Percentiles rank a stretch among this genome's conserved stretches.
Conservation (phyloP, 1,140 invertebrate genomes). For the Bathynomus jamesi region DNA sequence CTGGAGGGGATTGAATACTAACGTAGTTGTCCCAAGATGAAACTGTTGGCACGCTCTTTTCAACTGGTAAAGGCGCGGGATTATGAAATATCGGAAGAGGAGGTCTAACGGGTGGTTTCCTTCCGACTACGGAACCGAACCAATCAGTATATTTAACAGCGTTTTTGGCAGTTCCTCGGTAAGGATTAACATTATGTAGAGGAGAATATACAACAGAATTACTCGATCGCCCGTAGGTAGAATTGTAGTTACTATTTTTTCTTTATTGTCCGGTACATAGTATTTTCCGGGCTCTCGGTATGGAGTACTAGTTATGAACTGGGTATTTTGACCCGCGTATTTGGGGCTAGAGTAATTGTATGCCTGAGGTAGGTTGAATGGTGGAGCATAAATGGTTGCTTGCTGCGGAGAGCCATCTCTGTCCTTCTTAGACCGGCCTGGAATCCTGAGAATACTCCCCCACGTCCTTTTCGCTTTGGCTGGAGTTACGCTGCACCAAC, state of each 20-base stretch:
- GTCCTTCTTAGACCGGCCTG: constrained; percentile 8
- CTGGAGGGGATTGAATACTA: neutral
- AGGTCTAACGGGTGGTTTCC: constrained; percentile 21
- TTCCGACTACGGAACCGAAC: constrained; percentile 32
- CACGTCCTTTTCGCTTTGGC: constrained; percentile 11
- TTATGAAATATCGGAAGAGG: constrained; percentile 22
- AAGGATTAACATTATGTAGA: neutral
- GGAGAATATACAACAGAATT: neutral
- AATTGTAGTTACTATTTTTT: neutral
- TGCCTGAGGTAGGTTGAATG: constrained; percentile 3
- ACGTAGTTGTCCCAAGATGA: neutral
- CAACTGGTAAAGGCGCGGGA: neutral
- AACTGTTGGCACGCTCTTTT: neutral
- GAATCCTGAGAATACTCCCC: constrained; percentile 9
- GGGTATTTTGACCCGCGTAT: constrained; percentile 1
- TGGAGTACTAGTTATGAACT: constrained; percentile 1
- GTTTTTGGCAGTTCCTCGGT: constrained; percentile 4
- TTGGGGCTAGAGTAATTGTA: constrained; percentile 9
- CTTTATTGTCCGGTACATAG: neutral
- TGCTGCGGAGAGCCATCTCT: neutral
- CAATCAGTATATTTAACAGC: constrained; percentile 34
- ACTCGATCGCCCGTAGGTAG: neutral
- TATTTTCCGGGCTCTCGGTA: neutral
- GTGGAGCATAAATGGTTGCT: constrained; percentile 2
- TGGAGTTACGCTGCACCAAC: neutral